Conservation (phyloP, 2,797 vertebrate species). For the Iguana delicatissima region DNA sequence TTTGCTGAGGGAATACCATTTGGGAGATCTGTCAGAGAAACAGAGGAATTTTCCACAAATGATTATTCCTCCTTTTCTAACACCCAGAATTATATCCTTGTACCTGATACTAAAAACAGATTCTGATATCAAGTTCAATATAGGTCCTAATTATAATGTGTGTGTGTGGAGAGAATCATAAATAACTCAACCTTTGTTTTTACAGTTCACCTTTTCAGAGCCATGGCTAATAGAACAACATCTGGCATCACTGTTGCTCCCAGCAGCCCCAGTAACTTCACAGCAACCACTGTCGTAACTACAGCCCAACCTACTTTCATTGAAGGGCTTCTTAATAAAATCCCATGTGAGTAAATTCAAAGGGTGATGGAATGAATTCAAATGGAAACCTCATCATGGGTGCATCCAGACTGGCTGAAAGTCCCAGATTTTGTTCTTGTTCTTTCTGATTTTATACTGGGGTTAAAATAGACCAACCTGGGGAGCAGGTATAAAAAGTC, state of each 20-base stretch:
- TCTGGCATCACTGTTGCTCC: not conserved
- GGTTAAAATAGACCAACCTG: too few relatives aligned
- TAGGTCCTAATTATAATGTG: not conserved
- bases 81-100: not conserved
- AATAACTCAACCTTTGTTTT: not conserved
- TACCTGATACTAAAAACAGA: slow-evolving; percentile 12
- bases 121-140: not conserved
- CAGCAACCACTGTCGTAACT: slow-evolving; percentile 37
- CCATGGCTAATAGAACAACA: slow-evolving; percentile 50
- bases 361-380: not conserved
- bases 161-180: fast-evolving
- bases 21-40: not conserved
- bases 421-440: too few relatives aligned
- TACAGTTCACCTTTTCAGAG: slow-evolving; percentile 33
- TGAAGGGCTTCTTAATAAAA: slow-evolving; percentile 75
- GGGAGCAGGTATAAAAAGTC: too few relatives aligned
- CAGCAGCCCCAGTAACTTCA: fast-evolving
- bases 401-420: too few relatives aligned
- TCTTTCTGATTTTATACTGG: too few relatives aligned
- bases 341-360: slow-evolving; percentile 85
- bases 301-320: slow-evolving; percentile 48
- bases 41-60: not conserved
- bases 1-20: not conserved
- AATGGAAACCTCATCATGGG: not conserved
- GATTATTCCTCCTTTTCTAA: not conserved